Evolutionary conservation across 2,888 invertebrate genomes (phyloP).

Genomic region (Thymelicus sylvestris): DNA sequence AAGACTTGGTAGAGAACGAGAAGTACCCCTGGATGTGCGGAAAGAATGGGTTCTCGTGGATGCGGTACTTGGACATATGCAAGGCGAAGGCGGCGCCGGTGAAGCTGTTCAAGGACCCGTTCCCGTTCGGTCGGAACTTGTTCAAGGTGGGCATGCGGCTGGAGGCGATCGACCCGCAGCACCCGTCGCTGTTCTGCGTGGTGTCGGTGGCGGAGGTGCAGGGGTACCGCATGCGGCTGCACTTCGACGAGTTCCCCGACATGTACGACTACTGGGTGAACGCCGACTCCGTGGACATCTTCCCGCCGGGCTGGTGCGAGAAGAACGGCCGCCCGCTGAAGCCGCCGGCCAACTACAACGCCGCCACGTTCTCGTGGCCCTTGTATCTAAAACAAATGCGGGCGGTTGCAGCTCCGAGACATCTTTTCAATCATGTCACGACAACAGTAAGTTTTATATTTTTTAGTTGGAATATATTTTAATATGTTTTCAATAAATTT

Average conservation of each 20-base stretch:
- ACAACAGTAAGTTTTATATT: conserved; percentile 78
- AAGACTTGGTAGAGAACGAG: conserved; percentile 67
- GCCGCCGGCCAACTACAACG: conserved; percentile 89
- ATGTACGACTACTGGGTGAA: conserved; percentile 97
- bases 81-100: conserved; percentile 90
- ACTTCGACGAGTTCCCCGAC: conserved; percentile 96
- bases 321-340: conserved; percentile 91
- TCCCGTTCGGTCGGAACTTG: conserved; percentile 90
- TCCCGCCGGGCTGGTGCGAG: conserved; percentile 97
- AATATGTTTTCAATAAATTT: not conserved
- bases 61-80: conserved; percentile 89
- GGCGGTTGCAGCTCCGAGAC: conserved; percentile 90
- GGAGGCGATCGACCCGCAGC: conserved; percentile 97
- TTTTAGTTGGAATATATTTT: not conserved
- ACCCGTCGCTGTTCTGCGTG: conserved; percentile 95
- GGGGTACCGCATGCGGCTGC: conserved; percentile 93
- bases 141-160: conserved; percentile 95
- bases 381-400: conserved; percentile 91
- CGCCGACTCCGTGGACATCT: conserved; percentile 95
- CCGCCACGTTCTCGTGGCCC: conserved; percentile 91
- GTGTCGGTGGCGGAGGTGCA: conserved; percentile 92
- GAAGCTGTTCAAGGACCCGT: conserved; percentile 91
- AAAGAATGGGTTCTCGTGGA: conserved; percentile 91
- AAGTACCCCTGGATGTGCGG: conserved; percentile 89
- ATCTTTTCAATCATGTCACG: conserved; percentile 89